These are phyloP conservation scores for Acomys russatus DNA, from an alignment of 2,797 vertebrate genomes.

Conservation along the genomic window DNA sequence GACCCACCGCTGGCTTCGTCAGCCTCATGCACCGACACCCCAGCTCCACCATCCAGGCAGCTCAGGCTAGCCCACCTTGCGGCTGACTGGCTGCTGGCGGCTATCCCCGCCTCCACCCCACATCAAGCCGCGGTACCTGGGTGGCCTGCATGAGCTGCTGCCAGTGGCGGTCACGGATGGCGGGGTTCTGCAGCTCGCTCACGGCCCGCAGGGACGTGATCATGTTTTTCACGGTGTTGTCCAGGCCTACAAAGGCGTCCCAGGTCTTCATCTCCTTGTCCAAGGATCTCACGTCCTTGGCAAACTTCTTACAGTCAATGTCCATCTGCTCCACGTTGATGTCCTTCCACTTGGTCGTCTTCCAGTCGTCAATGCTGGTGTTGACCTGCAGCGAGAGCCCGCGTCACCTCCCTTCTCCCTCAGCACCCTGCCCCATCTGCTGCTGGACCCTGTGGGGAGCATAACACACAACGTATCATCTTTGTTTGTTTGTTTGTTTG, in stretches of 20 bases:
- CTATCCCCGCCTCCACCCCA: fast-evolving
- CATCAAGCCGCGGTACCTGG: conserved; percentile 70
- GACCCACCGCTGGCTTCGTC: fast-evolving
- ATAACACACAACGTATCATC: not conserved
- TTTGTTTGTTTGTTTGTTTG: not conserved
- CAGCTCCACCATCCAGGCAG: fast-evolving
- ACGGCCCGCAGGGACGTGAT: conserved; percentile 86
- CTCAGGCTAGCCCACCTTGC: too few species aligned
- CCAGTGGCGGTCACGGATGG: conserved; percentile 90
- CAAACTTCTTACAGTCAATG: conserved; percentile 88
- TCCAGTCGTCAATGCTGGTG: conserved; percentile 86
- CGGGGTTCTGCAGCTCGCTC: conserved; percentile 89
- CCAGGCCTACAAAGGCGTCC: conserved; percentile 87
- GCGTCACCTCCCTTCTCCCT: fast-evolving
- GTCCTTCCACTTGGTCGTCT: conserved; percentile 88
- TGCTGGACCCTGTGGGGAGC: not conserved
- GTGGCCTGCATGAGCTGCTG: conserved; percentile 89
- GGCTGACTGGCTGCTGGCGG: not conserved
- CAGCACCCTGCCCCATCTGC: fast-evolving
- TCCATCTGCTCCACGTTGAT: conserved; percentile 90
- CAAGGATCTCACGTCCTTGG: conserved; percentile 87
- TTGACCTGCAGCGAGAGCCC: conserved; percentile 83
- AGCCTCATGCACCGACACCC: fast-evolving
- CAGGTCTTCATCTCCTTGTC: conserved; percentile 89
- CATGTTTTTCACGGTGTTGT: conserved; percentile 88